phyloP scores from a whole-genome alignment of 2,797 vertebrate genomes.

The Clamator glandarius region DNA sequence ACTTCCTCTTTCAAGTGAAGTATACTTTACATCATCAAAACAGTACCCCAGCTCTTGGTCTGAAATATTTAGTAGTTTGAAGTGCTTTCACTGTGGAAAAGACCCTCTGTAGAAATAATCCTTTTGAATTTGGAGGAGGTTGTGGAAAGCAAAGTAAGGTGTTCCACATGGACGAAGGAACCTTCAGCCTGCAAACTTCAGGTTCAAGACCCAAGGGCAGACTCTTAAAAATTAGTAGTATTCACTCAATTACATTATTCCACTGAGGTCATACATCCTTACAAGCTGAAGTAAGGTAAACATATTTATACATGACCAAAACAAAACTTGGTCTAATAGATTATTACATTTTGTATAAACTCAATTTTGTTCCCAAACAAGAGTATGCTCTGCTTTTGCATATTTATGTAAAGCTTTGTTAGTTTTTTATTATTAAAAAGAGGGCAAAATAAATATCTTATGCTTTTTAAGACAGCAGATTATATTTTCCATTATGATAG shows the following conservation, averaged over 20 bases:
- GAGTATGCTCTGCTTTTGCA: neutral
- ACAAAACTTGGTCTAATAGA: neutral
- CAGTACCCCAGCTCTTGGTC: neutral
- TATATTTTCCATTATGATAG: neutral
- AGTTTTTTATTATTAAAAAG: neutral
- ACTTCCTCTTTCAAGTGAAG: neutral
- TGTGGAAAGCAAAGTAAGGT: neutral
- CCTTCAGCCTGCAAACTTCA: neutral
- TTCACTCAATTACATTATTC: slow-evolving; percentile 3
- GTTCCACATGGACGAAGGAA: neutral
- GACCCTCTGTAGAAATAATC: neutral
- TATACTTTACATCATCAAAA: neutral
- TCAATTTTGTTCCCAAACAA: neutral
- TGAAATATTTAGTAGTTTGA: neutral
- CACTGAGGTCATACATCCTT: neutral
- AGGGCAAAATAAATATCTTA: neutral
- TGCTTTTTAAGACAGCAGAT: neutral
- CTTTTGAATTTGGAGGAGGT: neutral
- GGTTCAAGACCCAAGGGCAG: slow-evolving; percentile 1
- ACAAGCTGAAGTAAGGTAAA: neutral
- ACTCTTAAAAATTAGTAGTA: slow-evolving; percentile 45
- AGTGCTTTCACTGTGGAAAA: neutral
- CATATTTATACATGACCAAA: neutral
- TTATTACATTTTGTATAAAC: neutral
- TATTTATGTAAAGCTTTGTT: neutral